Conservation (phyloP, 1,140 invertebrate genomes). For the Calliopsis andreniformis region DNA sequence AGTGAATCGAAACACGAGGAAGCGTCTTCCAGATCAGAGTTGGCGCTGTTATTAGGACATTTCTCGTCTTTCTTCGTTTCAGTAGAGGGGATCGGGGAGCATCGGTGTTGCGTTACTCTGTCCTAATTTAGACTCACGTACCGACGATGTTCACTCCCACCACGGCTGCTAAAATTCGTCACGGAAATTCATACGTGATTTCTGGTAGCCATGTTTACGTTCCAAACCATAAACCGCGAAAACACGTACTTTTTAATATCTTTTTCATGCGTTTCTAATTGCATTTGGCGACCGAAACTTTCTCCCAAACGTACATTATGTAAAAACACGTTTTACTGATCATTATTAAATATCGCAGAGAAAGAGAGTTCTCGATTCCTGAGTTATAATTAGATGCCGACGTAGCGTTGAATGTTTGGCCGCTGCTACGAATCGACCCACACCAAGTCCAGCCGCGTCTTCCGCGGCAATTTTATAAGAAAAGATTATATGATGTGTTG, state of each 20-base stretch:
- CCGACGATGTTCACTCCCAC: slow-evolving; percentile 63
- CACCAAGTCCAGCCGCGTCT: neutral
- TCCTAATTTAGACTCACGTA: slow-evolving; percentile 81
- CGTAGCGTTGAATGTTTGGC: slow-evolving; percentile 4
- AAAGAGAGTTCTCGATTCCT: slow-evolving; percentile 25
- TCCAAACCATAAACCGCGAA: neutral
- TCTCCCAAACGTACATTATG: no score
- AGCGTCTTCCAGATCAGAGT: slow-evolving; percentile 37
- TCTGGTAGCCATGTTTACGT: slow-evolving; percentile 12
- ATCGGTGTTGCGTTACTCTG: slow-evolving; percentile 81
- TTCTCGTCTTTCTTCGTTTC: slow-evolving; percentile 38
- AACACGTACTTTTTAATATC: neutral
- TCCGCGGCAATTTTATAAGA: no score
- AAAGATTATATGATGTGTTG: neutral
- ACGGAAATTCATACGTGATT: slow-evolving; percentile 71
- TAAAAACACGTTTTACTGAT: no score
- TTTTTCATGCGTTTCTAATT: neutral
- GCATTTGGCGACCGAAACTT: no score
- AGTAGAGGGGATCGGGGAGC: slow-evolving; percentile 58
- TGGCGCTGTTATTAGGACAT: slow-evolving; percentile 52
- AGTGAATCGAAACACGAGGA: slow-evolving; percentile 20
- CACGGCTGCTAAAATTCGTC: slow-evolving; percentile 61
- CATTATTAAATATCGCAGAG: slow-evolving; percentile 21
- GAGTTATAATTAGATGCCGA: slow-evolving; percentile 12
- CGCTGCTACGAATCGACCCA: slow-evolving; percentile 4